phyloP scores from a whole-genome alignment of 2,113 vertebrate species.

The Antigone vipio region DNA sequence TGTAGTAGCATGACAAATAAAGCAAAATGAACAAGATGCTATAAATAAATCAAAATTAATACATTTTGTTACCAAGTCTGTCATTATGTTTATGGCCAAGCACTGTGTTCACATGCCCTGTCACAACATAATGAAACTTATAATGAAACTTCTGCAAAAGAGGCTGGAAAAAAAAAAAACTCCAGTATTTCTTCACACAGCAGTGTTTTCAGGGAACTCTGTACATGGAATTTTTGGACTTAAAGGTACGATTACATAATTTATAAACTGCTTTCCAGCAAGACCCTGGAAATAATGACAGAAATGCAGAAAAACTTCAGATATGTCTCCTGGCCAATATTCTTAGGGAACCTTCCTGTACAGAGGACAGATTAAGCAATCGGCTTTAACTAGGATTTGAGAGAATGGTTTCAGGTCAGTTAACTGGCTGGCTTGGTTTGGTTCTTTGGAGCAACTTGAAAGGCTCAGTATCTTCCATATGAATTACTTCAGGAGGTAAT shows the following conservation, averaged over 20 bases:
- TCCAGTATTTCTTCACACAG: background rate
- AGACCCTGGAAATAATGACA: background rate
- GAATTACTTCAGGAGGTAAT: background rate
- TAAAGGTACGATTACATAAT: background rate
- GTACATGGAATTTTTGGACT: background rate
- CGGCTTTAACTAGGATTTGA: background rate
- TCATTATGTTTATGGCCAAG: background rate
- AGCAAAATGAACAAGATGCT: background rate
- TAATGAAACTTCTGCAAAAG: background rate
- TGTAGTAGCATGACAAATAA: background rate
- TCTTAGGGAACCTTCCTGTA: background rate
- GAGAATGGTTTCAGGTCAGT: background rate
- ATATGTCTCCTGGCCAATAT: background rate
- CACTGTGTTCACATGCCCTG: background rate
- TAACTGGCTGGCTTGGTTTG: background rate
- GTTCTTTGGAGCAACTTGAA: background rate
- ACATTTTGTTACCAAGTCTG: background rate
- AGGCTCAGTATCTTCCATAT: background rate
- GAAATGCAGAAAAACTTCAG: background rate
- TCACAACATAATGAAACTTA: background rate
- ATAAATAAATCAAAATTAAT: background rate
- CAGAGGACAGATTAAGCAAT: background rate
- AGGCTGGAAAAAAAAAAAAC: background rate
- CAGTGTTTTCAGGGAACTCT: background rate
- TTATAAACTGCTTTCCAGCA: background rate